Evolutionary conservation across 2,797 vertebrate genomes (phyloP).

Genomic region (Channallabes apus): DNA sequence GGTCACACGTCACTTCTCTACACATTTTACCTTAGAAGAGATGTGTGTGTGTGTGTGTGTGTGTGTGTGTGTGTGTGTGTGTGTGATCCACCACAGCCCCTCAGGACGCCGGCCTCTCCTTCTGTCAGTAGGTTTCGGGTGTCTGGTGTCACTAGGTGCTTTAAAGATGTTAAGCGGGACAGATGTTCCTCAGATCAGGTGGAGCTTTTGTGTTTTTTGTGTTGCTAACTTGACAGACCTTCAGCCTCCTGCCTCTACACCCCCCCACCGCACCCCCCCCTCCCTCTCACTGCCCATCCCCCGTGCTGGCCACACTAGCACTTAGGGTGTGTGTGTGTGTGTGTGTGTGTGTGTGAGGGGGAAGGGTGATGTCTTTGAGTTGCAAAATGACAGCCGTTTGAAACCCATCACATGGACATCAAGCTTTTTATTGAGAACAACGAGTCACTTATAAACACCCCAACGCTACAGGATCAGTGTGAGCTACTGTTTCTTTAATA

Average conservation of each 20-base stretch:
- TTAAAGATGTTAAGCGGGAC: constrained; percentile 71
- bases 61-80: constrained; percentile 13
- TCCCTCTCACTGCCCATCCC: background rate
- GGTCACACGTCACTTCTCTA: background rate
- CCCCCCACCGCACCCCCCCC: background rate
- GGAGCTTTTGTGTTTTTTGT: constrained; percentile 66
- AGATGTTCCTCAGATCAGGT: constrained; percentile 78
- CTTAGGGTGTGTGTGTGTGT: background rate
- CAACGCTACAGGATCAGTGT: constrained; percentile 62
- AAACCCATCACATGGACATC: constrained; percentile 29
- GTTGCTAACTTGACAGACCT: constrained; percentile 54
- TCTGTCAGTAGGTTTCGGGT: constrained; percentile 42
- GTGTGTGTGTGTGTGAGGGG: background rate
- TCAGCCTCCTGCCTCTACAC: constrained; percentile 28
- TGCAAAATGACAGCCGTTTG: constrained; percentile 47
- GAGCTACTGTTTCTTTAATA: constrained; percentile 68
- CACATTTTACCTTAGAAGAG: background rate
- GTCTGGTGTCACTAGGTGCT: constrained; percentile 52
- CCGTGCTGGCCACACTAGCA: background rate
- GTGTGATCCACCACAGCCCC: constrained; percentile 21
- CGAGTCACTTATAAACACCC: constrained; percentile 50
- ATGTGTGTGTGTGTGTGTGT: background rate
- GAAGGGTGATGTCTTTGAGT: constrained; percentile 56
- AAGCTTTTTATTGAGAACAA: constrained; percentile 60
- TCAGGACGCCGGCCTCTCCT: constrained; percentile 3